Evolutionary conservation across 2,888 invertebrate species (phyloP), one percentile per base, ranked within the genome.

Genomic region (Dichetophora obliterata): DNA sequence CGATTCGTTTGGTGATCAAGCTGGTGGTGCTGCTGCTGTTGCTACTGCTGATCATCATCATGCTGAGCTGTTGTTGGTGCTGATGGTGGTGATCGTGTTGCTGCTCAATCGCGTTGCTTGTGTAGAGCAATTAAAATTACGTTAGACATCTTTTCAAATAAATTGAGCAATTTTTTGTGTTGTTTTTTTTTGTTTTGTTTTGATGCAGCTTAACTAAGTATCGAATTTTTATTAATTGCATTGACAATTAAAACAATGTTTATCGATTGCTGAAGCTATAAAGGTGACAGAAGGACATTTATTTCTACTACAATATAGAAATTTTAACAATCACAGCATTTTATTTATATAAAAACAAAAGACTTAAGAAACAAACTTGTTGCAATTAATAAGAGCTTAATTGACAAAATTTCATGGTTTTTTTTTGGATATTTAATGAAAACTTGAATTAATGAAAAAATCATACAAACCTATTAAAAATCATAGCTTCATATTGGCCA

Each of bases 121-220:
- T 61, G 54, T 70, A 31, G 16, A 76, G 75, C 65, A 76, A 76
- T 76, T 76, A 71, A 76, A 76, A 76, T 65, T 43, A 57, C 70
- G 71, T 68, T 71, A 70, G 65, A 65, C 52, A 16, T 24, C 34
- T 34, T 52, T 37, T 34, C 34, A 59, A 70, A 27, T 69, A 48
- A 75, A 54, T 69, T 34, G 66, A 69, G 75, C 68, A 59, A 69
- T 31, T 31, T 31, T 31, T 31, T 31, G 3, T 75, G 63, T 63
- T 48, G 8, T 68, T 73, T 43, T 43, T 43, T 43, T 43, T 43
- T 11, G 1, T 11, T 43, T 11, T 43, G 2, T 43, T 43, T 43
- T 4, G 11, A 1, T 43, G 43, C 34, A 63, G n/a, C 63, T 27
- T 3, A 31, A 34, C 19, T 37, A 52, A 70, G 2, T 68, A 50